Conservation (phyloP, 2,888 invertebrate species). For the Dusona sp. region DNA sequence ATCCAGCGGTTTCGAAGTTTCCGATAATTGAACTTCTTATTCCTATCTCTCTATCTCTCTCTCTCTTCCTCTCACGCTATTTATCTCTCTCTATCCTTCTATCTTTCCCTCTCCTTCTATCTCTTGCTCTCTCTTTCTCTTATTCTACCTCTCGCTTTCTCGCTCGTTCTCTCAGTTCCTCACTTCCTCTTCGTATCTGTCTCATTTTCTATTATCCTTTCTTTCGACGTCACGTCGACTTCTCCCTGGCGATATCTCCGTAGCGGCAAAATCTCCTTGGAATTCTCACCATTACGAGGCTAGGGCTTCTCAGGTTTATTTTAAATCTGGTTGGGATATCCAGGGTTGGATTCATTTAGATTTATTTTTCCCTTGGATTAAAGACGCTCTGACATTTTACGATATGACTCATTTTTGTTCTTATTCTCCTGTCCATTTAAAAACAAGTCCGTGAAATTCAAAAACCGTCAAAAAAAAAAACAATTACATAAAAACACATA, state of each 20-base stretch:
- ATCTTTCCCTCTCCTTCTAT: background rate
- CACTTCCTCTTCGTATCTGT: constrained; percentile 18
- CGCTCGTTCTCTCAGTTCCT: background rate
- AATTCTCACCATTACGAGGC: constrained; percentile 41
- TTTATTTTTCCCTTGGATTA: background rate
- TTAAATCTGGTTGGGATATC: constrained; percentile 23
- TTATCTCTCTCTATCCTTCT: constrained; percentile 2
- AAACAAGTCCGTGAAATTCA: background rate
- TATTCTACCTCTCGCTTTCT: too few relatives aligned
- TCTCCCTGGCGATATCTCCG: constrained; percentile 34
- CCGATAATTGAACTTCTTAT: constrained; percentile 57
- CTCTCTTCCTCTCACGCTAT: too few relatives aligned
- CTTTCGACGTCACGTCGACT: constrained; percentile 43
- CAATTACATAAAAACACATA: background rate
- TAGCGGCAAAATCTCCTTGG: constrained; percentile 32
- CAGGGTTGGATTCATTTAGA: constrained; percentile 29
- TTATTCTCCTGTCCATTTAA: background rate
- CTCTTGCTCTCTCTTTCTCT: constrained; percentile 2
- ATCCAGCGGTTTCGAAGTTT: constrained; percentile 45
- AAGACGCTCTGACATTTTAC: background rate
- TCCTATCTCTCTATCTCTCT: background rate
- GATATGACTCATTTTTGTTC: background rate
- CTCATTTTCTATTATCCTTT: constrained; percentile 48
- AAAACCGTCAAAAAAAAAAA: background rate
- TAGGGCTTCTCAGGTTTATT: constrained; percentile 30